These are phyloP conservation scores for Shinisaurus crocodilurus DNA, from an alignment of 2,113 vertebrate genomes.

Conservation along the genomic window DNA sequence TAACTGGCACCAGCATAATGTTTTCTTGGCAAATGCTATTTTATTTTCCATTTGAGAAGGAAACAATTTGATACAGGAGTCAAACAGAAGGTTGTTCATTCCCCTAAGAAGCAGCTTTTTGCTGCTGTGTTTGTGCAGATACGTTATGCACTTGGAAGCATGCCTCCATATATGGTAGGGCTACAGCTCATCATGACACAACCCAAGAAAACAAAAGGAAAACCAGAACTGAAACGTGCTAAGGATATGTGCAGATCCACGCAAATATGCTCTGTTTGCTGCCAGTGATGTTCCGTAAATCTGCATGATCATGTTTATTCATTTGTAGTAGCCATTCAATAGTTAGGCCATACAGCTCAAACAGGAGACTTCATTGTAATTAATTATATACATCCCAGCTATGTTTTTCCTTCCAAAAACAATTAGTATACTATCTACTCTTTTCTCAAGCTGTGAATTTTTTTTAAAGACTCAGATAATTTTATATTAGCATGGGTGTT, in stretches of 20 bases:
- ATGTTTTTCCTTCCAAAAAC: background rate
- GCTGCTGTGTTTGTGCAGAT: background rate
- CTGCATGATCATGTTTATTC: background rate
- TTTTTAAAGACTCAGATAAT: background rate
- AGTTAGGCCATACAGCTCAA: background rate
- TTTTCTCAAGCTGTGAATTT: background rate
- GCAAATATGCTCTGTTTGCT: background rate
- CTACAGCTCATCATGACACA: background rate
- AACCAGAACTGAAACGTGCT: background rate
- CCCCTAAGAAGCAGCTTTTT: background rate
- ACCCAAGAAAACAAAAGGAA: background rate
- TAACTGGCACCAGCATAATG: conserved; percentile 45
- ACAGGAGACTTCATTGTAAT: background rate
- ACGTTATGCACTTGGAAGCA: background rate
- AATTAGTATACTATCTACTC: background rate
- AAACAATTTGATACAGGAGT: conserved; percentile 33
- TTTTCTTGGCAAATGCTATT: conserved; percentile 59
- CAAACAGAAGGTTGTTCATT: conserved; percentile 25
- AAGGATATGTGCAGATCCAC: background rate
- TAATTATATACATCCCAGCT: background rate
- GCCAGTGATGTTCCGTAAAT: background rate
- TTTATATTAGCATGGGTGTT: background rate
- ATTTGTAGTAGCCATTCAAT: background rate
- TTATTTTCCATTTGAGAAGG: conserved; percentile 52
- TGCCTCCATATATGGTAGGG: background rate